Base-by-base conservation (phyloP, 1,140 invertebrate genomes). In the Drosophila ohnishii region DNA sequence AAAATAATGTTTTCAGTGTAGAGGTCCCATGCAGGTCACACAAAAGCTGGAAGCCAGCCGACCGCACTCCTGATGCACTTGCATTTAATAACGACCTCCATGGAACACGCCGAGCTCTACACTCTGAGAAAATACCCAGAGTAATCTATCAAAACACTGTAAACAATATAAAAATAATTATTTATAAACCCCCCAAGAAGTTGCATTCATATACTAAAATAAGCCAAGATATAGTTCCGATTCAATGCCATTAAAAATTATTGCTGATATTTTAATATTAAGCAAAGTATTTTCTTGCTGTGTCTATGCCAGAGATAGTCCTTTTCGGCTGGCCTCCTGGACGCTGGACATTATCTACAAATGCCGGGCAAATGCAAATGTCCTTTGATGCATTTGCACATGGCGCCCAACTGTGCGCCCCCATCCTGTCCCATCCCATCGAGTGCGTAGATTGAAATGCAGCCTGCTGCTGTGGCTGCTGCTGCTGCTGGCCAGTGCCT, bases 321-420 rank as follows among this genome's bases (percentile, higher is more conserved):
- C 65, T 58, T 76, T 74, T 79, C 40, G 77, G 53, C 42, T 59
- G 76, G 48, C 44, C 62, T 65, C 48, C 62, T 53, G 58, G 64
- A 63, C 58, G 75, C 73, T 65, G 61, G 75, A 75, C 75, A 83
- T 83, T 83, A 83, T 83, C 80, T 83, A 71, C 75, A 83, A 78
- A 83, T 48, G 72, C 75, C 61, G 64, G 64, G 61, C 61, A 51
- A 78, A 83, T 83, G 80, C 75, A 83, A 83, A 83, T 83, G 66
- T 75, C 57, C 55, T 69, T 79, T 66, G 75, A 79, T 83, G 80
- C 80, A 71, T 63, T 75, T 83, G 65, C 80, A 83, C 65, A 83
- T 83, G 65, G 61, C 80, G 48, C 59, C 64, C 70, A 66, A 47
- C 65, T 72, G 75, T 53, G 56, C 16, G 65, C n/a, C 30, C 30